A percentile compares a stretch with the other conserved stretches of the same genome.
Conservation (phyloP, 2,113 vertebrate genomes). For the Sialia sialis region DNA sequence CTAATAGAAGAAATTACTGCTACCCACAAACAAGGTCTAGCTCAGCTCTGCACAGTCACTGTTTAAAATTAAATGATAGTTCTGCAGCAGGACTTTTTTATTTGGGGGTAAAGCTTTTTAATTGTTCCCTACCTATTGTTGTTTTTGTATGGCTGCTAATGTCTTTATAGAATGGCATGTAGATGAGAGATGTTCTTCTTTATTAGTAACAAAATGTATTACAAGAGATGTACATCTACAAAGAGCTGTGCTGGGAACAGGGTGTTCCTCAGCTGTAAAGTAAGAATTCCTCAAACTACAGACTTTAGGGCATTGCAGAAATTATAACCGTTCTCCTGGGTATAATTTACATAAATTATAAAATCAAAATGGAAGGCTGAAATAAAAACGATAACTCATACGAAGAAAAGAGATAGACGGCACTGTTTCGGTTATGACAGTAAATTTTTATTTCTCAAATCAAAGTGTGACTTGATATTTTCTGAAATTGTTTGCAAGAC, state of each 20-base stretch:
- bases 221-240: neutral
- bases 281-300: neutral
- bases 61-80: constrained; percentile 3
- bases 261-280: neutral
- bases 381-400: neutral
- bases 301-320: neutral
- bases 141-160: neutral
- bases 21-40: neutral
- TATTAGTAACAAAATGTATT: neutral
- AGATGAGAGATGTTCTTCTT: neutral
- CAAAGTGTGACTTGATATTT: neutral
- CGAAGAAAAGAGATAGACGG: neutral
- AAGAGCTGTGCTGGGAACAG: neutral
- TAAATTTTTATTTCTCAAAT: neutral
- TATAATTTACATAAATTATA: neutral
- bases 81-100: neutral
- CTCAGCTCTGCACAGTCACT: neutral
- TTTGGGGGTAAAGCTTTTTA: constrained; percentile 16
- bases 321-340: neutral
- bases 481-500: neutral
- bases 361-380: neutral
- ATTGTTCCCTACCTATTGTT: neutral
- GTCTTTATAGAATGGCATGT: neutral
- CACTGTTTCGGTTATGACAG: neutral
- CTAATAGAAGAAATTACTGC: constrained; percentile 33